Evolutionary conservation across 2,113 vertebrate genomes (phyloP), one percentile per base, ranked within the genome.

Genomic region (Brachyistius frenatus): DNA sequence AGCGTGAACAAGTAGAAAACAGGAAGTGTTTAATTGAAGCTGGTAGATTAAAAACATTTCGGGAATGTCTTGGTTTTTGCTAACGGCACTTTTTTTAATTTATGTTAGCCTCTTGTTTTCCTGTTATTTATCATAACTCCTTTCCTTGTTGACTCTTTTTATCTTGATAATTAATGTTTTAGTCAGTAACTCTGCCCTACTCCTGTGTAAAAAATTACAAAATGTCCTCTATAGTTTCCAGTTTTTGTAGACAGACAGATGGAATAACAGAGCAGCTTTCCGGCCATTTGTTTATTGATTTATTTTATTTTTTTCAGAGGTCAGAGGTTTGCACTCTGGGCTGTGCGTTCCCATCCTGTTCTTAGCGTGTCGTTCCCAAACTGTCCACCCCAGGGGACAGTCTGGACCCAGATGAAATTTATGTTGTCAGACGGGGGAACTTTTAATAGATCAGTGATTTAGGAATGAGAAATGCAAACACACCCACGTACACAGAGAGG

Each of bases 321-420:
- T 91, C 88, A 92, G 76, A 89, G 86, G 83, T 86, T 50, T 54
- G 78, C 1, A 14, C 23, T 7, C 67, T 61, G 61, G 84, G 53
- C 89, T 79, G 54, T 44, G 69, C 41, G 73, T 93, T 93, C 91
- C 89, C 91, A 93, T 92, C 90, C 86, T 80, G 70, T 68, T 81
- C 76, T 79, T 65, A 78, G 54, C 56, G 55, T 61, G 67, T 68
- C 32, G 0, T 77, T 91, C 88, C 80, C 67, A 80, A 90, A 86
- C 53, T 1, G 14, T 77, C 56, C 58, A 55, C 80, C 89, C 78
- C 73, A 23, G 39, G 87, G 88, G 85, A 88, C 73, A 46, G 74
- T 78, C 74, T 76, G 73, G 68, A 50, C 58, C 83, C 73, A 39
- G 71, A 88, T 87, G 15, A 81, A 89, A 92, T 91, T 78, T 80